phyloP scores from a whole-genome alignment of 2,797 vertebrate species.

The Melopsittacus undulatus region DNA sequence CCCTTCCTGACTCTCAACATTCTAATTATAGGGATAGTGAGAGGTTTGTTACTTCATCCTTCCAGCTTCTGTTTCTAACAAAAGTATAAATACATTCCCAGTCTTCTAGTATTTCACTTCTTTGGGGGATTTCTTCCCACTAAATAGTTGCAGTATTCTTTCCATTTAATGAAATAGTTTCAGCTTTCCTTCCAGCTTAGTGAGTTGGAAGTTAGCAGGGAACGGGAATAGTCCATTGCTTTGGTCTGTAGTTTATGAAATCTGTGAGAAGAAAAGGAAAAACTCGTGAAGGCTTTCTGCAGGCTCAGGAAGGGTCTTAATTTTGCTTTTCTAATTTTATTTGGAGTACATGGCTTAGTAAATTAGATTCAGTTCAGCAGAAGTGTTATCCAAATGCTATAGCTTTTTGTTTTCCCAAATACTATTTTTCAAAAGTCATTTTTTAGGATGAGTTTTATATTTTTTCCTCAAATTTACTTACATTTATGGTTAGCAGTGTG shows the following conservation, averaged over 20 bases:
- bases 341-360: neutral
- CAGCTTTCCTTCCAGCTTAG: constrained; percentile 14
- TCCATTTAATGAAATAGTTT: neutral
- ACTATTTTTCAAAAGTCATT: neutral
- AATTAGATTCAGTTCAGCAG: neutral
- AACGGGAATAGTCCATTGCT: neutral
- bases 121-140: neutral
- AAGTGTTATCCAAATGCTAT: neutral
- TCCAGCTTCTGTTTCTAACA: neutral
- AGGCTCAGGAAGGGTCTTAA: neutral
- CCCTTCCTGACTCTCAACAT: neutral
- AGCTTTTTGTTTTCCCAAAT: neutral
- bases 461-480: neutral
- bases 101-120: constrained; percentile 9
- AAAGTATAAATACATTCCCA: neutral
- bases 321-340: neutral
- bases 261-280: neutral
- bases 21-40: neutral
- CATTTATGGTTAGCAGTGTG: neutral
- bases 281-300: neutral
- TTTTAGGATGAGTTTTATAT: neutral
- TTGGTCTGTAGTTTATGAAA: constrained; percentile 2
- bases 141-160: neutral
- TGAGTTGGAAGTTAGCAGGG: constrained; percentile 18
- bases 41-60: constrained; percentile 4